Conservation (phyloP, 2,797 vertebrate genomes). For the Myotis pilosus region DNA sequence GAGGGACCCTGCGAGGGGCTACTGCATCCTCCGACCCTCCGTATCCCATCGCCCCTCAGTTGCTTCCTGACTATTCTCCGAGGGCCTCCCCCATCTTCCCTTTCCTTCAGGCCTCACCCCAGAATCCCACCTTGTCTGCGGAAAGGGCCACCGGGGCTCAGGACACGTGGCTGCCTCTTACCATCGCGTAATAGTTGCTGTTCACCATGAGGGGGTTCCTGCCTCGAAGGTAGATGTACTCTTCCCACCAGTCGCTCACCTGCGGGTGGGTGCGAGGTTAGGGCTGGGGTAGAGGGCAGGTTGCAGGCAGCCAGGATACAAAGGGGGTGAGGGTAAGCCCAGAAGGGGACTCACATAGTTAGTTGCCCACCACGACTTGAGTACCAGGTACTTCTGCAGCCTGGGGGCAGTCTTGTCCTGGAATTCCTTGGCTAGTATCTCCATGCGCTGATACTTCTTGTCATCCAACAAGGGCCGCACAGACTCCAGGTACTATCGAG, state of each 20-base stretch:
- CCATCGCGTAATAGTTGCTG: slow-evolving; percentile 97
- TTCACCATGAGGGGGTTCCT: slow-evolving; percentile 95
- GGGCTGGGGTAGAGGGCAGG: neutral
- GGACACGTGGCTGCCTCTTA: slow-evolving; percentile 71
- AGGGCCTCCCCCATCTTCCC: neutral
- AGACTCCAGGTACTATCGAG: slow-evolving; percentile 93
- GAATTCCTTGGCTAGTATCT: slow-evolving; percentile 90
- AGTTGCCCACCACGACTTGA: slow-evolving; percentile 95
- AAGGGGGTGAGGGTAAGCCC: neutral
- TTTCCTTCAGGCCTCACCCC: neutral
- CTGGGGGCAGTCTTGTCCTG: slow-evolving; percentile 86
- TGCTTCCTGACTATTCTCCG: neutral
- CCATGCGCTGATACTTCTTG: slow-evolving; percentile 88
- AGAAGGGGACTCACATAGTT: slow-evolving; percentile 90
- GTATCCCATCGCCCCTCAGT: neutral
- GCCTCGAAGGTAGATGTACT: slow-evolving; percentile 93
- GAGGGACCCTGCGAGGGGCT: neutral
- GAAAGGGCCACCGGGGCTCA: neutral
- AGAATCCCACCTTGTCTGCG: neutral
- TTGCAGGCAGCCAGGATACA: too few species aligned
- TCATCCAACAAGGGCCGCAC: slow-evolving; percentile 89
- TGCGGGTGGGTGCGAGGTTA: slow-evolving; percentile 66
- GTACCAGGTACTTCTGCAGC: slow-evolving; percentile 92
- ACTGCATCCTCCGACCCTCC: neutral
- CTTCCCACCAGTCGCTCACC: slow-evolving; percentile 99